A percentile compares a stretch with the other conserved stretches of the same genome.
These are phyloP conservation scores for Sitta carolinensis DNA, from an alignment of 2,797 vertebrate species.

Conservation along the genomic window DNA sequence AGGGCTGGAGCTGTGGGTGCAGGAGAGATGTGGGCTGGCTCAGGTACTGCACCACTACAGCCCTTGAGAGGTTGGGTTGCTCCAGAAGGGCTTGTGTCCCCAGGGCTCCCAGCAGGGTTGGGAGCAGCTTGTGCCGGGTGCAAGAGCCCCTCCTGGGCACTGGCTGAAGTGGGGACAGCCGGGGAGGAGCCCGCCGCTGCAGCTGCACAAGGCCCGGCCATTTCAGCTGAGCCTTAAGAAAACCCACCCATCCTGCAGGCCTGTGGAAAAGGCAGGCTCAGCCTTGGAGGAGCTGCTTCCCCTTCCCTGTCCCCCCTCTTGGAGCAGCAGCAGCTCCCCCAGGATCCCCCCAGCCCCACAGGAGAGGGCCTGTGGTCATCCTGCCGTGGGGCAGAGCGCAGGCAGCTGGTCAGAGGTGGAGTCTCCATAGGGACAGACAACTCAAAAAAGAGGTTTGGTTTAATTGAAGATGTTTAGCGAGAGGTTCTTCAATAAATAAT, in stretches of 20 bases:
- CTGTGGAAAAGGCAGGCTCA: no score
- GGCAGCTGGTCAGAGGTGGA: background rate
- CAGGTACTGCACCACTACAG: accelerated
- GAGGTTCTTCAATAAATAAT: slow-evolving; percentile 11
- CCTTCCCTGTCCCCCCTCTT: no score
- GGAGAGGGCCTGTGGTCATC: no score
- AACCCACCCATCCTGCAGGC: background rate
- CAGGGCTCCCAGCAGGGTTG: background rate
- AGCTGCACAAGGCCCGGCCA: accelerated
- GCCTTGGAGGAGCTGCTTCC: background rate
- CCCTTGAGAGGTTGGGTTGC: background rate
- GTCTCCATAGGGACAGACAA: background rate
- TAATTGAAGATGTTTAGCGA: background rate
- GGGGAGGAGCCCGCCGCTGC: accelerated
- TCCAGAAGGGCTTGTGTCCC: accelerated
- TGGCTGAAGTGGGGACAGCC: background rate
- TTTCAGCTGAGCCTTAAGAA: no score
- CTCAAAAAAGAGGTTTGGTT: slow-evolving; percentile 31
- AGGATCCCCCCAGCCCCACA: accelerated
- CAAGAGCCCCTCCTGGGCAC: accelerated
- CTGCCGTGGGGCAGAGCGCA: accelerated
- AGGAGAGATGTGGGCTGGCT: background rate
- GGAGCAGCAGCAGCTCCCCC: background rate
- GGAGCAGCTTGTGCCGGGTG: background rate
- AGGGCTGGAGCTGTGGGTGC: background rate